Percentiles rank a stretch among this genome's conserved stretches.
These are phyloP conservation scores for Blastobasis lacticolella DNA, from an alignment of 2,888 invertebrate genomes.

Conservation along the genomic window DNA sequence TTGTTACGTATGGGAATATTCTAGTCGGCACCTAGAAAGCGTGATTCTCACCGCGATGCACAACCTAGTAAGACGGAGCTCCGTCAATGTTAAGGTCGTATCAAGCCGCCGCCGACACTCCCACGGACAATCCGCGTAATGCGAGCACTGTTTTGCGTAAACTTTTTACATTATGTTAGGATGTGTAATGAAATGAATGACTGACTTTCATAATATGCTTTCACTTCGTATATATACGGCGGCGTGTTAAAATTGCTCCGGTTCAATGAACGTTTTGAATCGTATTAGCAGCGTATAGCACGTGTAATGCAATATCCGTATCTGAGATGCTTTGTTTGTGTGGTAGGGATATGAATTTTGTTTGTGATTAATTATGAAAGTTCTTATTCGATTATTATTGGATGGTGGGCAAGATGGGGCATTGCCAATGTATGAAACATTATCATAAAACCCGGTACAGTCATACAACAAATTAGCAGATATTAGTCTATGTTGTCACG, in stretches of 20 bases:
- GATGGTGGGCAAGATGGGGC: no score
- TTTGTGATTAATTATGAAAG: no score
- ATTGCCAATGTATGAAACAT: no score
- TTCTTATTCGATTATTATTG: no score
- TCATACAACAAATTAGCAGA: no score
- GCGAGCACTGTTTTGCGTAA: conserved; percentile 23
- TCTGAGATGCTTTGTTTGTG: no score
- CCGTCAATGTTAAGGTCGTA: conserved; percentile 37
- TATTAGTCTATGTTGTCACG: no score
- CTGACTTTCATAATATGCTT: conserved; percentile 1
- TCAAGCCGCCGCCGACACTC: conserved; percentile 28
- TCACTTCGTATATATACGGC: not conserved
- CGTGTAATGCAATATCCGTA: no score
- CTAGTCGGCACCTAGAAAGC: conserved; percentile 49
- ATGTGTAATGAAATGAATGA: conserved; percentile 9
- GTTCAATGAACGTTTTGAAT: conserved; percentile 10
- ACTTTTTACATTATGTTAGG: conserved; percentile 17
- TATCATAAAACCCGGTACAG: no score
- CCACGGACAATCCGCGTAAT: conserved; percentile 33
- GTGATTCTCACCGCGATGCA: conserved; percentile 44
- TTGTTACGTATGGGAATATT: conserved; percentile 48
- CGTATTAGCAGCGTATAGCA: no score
- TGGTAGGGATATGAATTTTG: no score
- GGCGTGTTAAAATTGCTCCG: not conserved
- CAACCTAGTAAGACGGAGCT: conserved; percentile 25